Evolutionary conservation across 2,113 vertebrate genomes (phyloP).

Genomic region (Acinonyx jubatus): DNA sequence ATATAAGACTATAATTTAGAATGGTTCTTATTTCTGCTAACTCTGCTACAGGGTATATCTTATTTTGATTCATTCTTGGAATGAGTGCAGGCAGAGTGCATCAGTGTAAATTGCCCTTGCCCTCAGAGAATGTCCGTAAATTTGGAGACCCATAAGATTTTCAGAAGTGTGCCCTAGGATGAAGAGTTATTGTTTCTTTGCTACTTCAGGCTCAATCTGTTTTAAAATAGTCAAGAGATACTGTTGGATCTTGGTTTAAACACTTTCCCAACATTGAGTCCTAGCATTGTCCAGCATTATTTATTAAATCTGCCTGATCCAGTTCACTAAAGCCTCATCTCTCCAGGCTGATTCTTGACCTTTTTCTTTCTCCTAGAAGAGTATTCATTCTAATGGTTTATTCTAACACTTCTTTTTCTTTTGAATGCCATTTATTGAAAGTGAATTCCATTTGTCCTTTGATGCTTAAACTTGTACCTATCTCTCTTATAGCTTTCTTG

Average conservation of each 20-base stretch:
- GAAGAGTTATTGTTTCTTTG: background rate
- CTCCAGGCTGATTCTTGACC: background rate
- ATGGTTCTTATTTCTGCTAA: background rate
- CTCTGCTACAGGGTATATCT: background rate
- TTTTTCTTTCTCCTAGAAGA: conserved; percentile 23
- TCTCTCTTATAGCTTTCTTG: background rate
- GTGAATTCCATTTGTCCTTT: background rate
- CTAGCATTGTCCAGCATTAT: background rate
- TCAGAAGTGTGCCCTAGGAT: background rate
- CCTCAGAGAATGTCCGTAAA: background rate
- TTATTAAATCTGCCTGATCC: background rate
- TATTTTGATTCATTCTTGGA: background rate
- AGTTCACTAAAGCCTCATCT: conserved; percentile 36
- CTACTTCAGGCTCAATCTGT: background rate
- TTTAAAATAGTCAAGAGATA: background rate
- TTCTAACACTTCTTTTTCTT: background rate
- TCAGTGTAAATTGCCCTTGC: background rate
- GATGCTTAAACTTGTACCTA: background rate
- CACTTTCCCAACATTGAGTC: background rate
- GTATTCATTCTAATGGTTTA: background rate
- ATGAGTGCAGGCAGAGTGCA: background rate
- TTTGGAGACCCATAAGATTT: background rate
- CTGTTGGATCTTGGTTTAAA: background rate
- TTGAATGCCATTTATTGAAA: background rate
- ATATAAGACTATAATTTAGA: background rate